These are phyloP conservation scores for Zophobas atratus DNA, from an alignment of 1,140 invertebrate species.

Conservation along the genomic window DNA sequence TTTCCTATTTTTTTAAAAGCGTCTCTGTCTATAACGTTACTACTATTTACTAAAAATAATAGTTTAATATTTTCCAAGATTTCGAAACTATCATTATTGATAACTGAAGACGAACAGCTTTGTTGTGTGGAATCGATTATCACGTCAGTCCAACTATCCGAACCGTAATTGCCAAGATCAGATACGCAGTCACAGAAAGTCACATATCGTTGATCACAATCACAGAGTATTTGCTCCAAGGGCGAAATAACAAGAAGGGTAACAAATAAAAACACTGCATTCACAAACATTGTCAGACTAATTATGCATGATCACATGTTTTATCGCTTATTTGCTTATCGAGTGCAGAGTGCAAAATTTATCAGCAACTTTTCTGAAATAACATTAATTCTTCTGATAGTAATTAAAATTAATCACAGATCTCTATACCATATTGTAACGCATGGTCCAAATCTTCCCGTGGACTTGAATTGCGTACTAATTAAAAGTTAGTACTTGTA, in stretches of 20 bases:
- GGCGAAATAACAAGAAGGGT: neutral
- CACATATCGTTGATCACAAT: slow-evolving; percentile 14
- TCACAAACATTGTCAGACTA: slow-evolving; percentile 2
- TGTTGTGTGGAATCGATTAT: neutral
- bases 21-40: neutral
- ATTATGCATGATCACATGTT: neutral
- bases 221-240: neutral
- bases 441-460: neutral
- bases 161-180: slow-evolving; percentile 3
- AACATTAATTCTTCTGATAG: no score
- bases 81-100: slow-evolving; percentile 6
- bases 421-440: no score
- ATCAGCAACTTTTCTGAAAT: no score
- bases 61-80: slow-evolving; percentile 17
- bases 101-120: neutral
- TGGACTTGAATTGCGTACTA: neutral
- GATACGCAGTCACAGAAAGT: slow-evolving; percentile 23
- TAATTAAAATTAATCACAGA: no score
- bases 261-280: slow-evolving; percentile 2
- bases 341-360: no score
- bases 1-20: slow-evolving; percentile 15
- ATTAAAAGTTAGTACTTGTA: slow-evolving; percentile 3
- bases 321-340: no score
- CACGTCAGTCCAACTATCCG: slow-evolving; percentile 11
- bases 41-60: slow-evolving; percentile 18